A percentile compares a stretch with the other conserved stretches of the same genome.
These are phyloP conservation scores for Heteropelma amictum DNA, from an alignment of 2,888 invertebrate genomes.

Conservation along the genomic window DNA sequence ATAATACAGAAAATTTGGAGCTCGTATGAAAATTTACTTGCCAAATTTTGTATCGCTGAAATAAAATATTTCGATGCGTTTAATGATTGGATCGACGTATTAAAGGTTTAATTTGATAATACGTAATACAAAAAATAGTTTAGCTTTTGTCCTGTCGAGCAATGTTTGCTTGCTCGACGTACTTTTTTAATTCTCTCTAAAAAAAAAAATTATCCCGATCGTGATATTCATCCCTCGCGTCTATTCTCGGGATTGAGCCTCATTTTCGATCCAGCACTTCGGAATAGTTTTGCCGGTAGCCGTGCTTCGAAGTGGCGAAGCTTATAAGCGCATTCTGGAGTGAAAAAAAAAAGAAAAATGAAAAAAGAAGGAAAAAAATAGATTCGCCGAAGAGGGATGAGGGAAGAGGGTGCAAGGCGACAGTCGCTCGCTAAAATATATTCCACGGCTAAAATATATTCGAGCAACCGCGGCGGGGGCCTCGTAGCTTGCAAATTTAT, in stretches of 20 bases:
- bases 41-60: no score
- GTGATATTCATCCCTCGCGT: no score
- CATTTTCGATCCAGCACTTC: neutral
- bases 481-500: constrained; percentile 71
- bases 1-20: no score
- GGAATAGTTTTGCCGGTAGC: constrained; percentile 28
- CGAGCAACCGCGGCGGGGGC: constrained; percentile 62
- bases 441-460: constrained; percentile 66
- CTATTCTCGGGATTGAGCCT: neutral
- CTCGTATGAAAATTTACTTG: no score
- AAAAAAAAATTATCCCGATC: no score
- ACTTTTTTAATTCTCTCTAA: no score
- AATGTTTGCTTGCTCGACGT: no score
- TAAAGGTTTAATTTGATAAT: no score
- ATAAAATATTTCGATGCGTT: no score
- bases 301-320: constrained; percentile 33
- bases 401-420: constrained; percentile 31
- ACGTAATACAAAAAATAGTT: no score
- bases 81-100: no score
- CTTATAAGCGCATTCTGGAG: constrained; percentile 35
- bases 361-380: neutral
- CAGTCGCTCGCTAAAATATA: constrained; percentile 43
- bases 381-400: neutral
- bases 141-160: no score
- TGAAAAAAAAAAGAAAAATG: neutral